phyloP scores from a whole-genome alignment of 2,797 vertebrate species.

The Coregonus sp. region DNA sequence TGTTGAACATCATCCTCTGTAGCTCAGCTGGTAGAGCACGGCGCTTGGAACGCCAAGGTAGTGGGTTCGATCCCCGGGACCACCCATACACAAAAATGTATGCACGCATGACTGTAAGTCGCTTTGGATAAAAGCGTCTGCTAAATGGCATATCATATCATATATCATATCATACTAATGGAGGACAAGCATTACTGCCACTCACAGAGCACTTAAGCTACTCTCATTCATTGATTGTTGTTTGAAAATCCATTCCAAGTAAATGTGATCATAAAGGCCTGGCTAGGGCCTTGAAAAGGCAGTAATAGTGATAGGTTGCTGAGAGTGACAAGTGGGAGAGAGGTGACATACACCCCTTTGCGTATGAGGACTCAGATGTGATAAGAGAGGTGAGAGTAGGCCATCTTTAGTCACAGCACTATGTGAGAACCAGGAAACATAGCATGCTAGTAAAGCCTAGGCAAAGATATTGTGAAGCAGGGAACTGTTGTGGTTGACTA shows the following conservation, averaged over 20 bases:
- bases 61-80: too few relatives aligned
- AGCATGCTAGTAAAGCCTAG: background rate
- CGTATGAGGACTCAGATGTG: background rate
- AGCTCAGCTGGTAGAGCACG: too few relatives aligned
- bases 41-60: too few relatives aligned
- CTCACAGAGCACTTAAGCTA: constrained; percentile 22
- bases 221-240: constrained; percentile 18
- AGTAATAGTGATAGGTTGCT: background rate
- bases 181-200: constrained; percentile 18
- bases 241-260: constrained; percentile 29
- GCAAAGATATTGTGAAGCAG: background rate
- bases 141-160: too few relatives aligned
- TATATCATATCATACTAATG: too few relatives aligned
- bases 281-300: constrained; percentile 1
- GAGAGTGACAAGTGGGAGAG: background rate
- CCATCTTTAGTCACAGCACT: background rate
- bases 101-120: too few relatives aligned
- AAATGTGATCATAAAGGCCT: constrained; percentile 9
- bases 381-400: background rate
- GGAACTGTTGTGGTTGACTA: background rate
- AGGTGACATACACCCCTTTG: background rate
- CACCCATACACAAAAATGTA: too few relatives aligned
- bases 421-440: background rate
- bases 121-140: too few relatives aligned
- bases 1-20: too few relatives aligned